Evolutionary conservation across 2,113 vertebrate genomes (phyloP).

Genomic region (Manacus vitellinus): DNA sequence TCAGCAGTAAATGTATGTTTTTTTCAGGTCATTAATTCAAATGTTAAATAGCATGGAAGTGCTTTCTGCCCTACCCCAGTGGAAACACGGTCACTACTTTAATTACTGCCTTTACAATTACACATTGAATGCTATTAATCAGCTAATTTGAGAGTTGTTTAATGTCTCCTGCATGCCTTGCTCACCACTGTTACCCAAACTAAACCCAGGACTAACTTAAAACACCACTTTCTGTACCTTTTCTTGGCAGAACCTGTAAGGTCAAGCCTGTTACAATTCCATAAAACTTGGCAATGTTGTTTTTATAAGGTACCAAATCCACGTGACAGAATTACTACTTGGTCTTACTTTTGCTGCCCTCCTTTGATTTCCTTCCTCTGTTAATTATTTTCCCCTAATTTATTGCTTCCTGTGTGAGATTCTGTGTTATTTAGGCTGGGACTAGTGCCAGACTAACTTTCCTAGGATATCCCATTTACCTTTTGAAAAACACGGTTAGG

Average conservation of each 20-base stretch:
- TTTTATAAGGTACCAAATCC: not conserved
- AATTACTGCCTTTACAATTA: not conserved
- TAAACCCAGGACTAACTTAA: not conserved
- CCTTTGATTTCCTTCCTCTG: slow-evolving; percentile 65
- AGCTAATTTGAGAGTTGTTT: not conserved
- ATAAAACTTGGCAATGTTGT: not conserved
- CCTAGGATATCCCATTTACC: slow-evolving; percentile 46
- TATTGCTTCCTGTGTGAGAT: slow-evolving; percentile 46
- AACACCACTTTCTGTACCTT: not conserved
- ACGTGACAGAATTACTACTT: not conserved
- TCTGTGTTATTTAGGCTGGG: slow-evolving; percentile 39
- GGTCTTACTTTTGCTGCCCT: slow-evolving; percentile 5
- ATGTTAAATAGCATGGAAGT: slow-evolving; percentile 1
- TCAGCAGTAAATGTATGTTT: not conserved
- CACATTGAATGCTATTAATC: slow-evolving; percentile 6
- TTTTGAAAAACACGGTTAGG: not conserved
- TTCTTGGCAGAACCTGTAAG: not conserved
- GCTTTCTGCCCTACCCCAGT: not conserved
- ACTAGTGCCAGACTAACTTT: slow-evolving; percentile 21
- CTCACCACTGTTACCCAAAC: not conserved
- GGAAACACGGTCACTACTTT: not conserved
- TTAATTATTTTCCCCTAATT: slow-evolving; percentile 56
- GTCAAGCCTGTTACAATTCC: not conserved
- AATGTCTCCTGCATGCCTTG: not conserved
- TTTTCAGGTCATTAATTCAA: not conserved